A percentile compares a stretch with the other conserved stretches of the same genome.
phyloP scores from a whole-genome alignment of 2,888 invertebrate genomes.

The Clostera curtula region DNA sequence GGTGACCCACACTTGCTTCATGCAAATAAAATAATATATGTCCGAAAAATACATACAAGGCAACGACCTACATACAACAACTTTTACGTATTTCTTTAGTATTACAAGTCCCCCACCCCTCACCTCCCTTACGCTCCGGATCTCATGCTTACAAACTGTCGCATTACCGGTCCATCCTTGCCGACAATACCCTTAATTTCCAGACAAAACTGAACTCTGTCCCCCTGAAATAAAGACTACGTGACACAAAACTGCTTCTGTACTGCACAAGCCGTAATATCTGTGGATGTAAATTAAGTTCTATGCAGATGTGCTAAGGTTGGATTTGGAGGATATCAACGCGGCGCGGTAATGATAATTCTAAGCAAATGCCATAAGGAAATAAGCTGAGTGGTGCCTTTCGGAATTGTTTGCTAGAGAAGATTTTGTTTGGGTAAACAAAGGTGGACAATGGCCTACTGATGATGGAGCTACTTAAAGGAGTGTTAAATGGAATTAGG shows the following conservation, averaged over 20 bases:
- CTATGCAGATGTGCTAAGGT: conserved; percentile 32
- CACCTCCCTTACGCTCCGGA: conserved; percentile 40
- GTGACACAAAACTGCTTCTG: conserved; percentile 25
- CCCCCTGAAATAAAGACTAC: conserved; percentile 21
- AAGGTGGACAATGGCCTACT: conserved; percentile 26
- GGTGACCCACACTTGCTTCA: too few relatives aligned
- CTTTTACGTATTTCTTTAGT: conserved; percentile 66
- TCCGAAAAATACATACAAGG: conserved; percentile 38
- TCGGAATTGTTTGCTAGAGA: conserved; percentile 42
- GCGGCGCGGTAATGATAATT: conserved; percentile 54
- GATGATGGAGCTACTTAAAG: conserved; percentile 9
- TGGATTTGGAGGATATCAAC: conserved; percentile 28
- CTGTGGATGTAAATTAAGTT: conserved; percentile 33
- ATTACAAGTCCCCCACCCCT: conserved; percentile 30
- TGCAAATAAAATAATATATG: conserved; percentile 10
- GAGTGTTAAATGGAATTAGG: background rate
- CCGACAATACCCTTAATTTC: conserved; percentile 42
- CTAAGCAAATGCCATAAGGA: conserved; percentile 63
- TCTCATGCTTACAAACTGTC: conserved; percentile 75
- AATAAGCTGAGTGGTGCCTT: conserved; percentile 47
- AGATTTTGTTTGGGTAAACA: conserved; percentile 30
- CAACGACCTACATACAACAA: conserved; percentile 47
- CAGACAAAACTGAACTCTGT: conserved; percentile 38
- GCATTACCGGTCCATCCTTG: conserved; percentile 64
- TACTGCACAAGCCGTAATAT: conserved; percentile 20